These are phyloP conservation scores for Seriola rivoliana DNA, from an alignment of 2,113 vertebrate species.

Conservation along the genomic window DNA sequence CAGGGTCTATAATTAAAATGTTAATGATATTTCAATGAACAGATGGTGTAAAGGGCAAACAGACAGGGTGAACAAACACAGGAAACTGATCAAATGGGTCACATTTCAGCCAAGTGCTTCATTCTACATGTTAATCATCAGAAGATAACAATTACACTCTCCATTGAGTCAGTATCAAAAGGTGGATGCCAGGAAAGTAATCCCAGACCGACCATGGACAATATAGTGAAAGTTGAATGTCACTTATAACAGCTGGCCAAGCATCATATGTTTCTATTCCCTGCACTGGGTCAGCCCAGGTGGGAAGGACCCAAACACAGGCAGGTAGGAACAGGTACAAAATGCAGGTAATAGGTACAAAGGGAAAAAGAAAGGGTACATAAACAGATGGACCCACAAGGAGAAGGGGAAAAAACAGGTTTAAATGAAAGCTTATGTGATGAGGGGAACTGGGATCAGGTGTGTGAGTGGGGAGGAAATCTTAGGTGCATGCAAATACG, in stretches of 20 bases:
- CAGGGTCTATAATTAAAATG: slow-evolving; percentile 24
- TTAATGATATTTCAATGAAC: slow-evolving; percentile 52
- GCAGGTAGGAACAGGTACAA: too few relatives aligned
- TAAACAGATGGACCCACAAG: too few relatives aligned
- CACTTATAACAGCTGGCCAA: neutral
- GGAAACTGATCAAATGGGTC: slow-evolving; percentile 1
- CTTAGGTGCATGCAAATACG: too few relatives aligned
- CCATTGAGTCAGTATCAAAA: neutral
- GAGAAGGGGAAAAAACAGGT: too few relatives aligned
- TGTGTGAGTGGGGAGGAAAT: too few relatives aligned
- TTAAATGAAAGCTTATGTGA: too few relatives aligned
- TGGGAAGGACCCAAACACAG: too few relatives aligned
- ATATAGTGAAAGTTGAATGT: neutral
- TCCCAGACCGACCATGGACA: neutral
- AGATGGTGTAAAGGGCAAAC: slow-evolving; percentile 64
- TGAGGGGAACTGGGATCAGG: too few relatives aligned
- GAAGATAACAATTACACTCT: slow-evolving; percentile 6
- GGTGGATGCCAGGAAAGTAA: neutral
- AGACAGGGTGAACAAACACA: slow-evolving; percentile 27
- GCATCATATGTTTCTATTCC: too few relatives aligned
- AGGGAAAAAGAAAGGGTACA: too few relatives aligned
- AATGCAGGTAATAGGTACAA: too few relatives aligned
- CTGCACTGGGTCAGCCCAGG: too few relatives aligned
- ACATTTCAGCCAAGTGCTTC: slow-evolving; percentile 31
- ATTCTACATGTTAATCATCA: slow-evolving; percentile 57